Base-by-base conservation (phyloP, 2,113 vertebrate species). In the Diglossa brunneiventris region DNA sequence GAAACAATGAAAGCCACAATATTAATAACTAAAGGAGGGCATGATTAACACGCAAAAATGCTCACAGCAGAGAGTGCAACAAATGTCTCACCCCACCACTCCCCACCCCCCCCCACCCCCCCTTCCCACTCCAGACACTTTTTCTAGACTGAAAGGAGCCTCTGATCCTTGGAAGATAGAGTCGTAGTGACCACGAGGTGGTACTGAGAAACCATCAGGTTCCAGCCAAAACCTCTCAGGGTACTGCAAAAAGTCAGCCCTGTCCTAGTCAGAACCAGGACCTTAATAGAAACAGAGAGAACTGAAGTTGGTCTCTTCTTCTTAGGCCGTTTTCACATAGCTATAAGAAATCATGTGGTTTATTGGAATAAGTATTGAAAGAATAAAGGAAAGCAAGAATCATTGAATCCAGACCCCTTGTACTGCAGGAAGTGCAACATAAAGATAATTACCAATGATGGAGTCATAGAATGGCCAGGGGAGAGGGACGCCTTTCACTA, bases 21-120 rank as follows among this genome's bases (percentile, higher is more conserved):
- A 33, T 37, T 44, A 44, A 59, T 50, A 37, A 31, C 6, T 22
- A 27, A 37, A 59, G 27, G 11, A 27, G 44, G 15, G 4, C 22
- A 59, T 68, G 37, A 27, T 18, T 18, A 9, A 37, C 22, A 18
- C 18, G 21, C 6, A 59, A 37, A 77, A 37, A 37, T 27, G 5
- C 14, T 31, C 44, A 37, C 9, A 6, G 26, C 1, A 2, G 11
- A 61, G 7, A 3, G 6, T 28, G 14, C 12, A 59, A 50, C 7
- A 55, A 39, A 64, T 33, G 4, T 13, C 10, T 47, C 2, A 9
- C 6, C 20, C 12, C 9, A 39, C 10, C 7, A 7, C 0, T 7
- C 12, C 3, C n/a, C n/a, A n/a, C 9, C 0, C 6, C 9, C 7
- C 9, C 0, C 9, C 41, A 41, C 37, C 37, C 37, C 37, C 37